Conservation (phyloP, 1,140 invertebrate genomes). For the Danaus plexippus region DNA sequence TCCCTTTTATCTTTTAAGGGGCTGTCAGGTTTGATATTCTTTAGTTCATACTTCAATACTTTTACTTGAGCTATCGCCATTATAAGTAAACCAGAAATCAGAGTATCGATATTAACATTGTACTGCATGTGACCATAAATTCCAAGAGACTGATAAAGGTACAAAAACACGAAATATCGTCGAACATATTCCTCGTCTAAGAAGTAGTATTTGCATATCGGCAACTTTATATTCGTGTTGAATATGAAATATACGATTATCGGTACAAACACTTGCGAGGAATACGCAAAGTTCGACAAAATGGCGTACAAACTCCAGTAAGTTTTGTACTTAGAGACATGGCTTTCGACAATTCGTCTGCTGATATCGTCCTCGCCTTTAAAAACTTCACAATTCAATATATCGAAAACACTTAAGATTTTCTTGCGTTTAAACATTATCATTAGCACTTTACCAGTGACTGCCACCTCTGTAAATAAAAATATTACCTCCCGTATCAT, state of each 20-base stretch:
- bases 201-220: conserved; percentile 54
- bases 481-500: conserved; percentile 48
- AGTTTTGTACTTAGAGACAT: conserved; percentile 28
- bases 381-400: conserved; percentile 39
- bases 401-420: conserved; percentile 35
- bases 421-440: conserved; percentile 35
- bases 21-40: conserved; percentile 22
- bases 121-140: conserved; percentile 52
- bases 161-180: conserved; percentile 37
- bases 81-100: conserved; percentile 41
- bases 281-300: conserved; percentile 36
- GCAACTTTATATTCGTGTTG: conserved; percentile 31
- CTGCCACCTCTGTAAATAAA: conserved; percentile 44
- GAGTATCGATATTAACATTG: conserved; percentile 44
- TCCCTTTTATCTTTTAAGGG: no score
- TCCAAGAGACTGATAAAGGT: conserved; percentile 41
- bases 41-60: conserved; percentile 31
- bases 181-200: conserved; percentile 28
- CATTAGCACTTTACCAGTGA: conserved; percentile 39
- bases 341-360: conserved; percentile 28
- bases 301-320: conserved; percentile 30
- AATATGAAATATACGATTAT: conserved; percentile 32
- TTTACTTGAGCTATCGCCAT: conserved; percentile 40
- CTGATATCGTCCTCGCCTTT: conserved; percentile 29
- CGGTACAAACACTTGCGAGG: conserved; percentile 28